Evolutionary conservation across 2,888 invertebrate species (phyloP), one percentile per base, ranked within the genome.

Genomic region (Morpho deidamia): DNA sequence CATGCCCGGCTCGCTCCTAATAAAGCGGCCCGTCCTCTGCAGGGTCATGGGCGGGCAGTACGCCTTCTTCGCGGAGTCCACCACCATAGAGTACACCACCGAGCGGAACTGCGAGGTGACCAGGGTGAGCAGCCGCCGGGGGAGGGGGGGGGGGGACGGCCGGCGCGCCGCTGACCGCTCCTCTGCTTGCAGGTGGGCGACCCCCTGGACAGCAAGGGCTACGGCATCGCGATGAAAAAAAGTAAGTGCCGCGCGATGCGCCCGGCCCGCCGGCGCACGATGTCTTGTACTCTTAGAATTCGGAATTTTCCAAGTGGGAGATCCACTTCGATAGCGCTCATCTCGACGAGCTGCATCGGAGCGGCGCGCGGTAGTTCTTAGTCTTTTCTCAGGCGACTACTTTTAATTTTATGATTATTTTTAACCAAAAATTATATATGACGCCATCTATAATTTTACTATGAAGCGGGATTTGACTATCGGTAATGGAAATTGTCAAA

Each of bases 61-160:
- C 78, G 97, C 97, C 0, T 98, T 94, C 76, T 89, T 98, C 38
- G 96, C 96, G 94, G 98, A 98, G 86, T 96, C 96, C 1, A 94
- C 96, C 1, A 93, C 95, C 40, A 95, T 97, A 62, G 97, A 98
- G 76, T 98, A 97, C 80, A 91, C 92, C 51, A 91, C 92, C 12
- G 93, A 96, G 80, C 90, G 95, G 48, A 91, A 94, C 67, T 97
- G 96, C 70, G 91, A 93, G 53, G 90, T 96, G 58, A 92, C 91
- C 4, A 92, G 92, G 84, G 91, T 94, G 47, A 67, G 61, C 32
- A 1, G n/a, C 0, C 5, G 1, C 10, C n/a, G 1, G n/a, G n/a
- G n/a, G n/a, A n/a, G n/a, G n/a, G n/a, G n/a, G n/a, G n/a, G n/a
- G n/a, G n/a, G n/a, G n/a, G n/a, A n/a, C n/a, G n/a, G n/a, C n/a